Base-by-base conservation (phyloP, 2,797 vertebrate species). In the Hephaestus fuliginosus region DNA sequence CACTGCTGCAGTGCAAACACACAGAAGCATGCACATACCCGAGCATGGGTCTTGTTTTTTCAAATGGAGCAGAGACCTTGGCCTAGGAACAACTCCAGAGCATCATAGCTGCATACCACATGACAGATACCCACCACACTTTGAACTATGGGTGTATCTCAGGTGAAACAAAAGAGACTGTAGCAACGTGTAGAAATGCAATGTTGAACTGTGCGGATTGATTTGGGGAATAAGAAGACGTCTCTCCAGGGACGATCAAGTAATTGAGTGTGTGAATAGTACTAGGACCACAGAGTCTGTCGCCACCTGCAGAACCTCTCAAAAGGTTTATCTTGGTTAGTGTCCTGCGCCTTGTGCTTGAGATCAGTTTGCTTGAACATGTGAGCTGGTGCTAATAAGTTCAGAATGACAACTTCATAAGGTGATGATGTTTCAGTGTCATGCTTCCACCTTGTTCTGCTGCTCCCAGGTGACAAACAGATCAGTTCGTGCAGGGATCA, bases 1-100 rank as follows among this genome's bases (percentile, higher is more conserved):
- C 2, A 1, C 49, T 6, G 11, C n/a, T 30, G 51, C 52, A 66
- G 22, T 43, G 70, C n/a, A 76, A 76, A 58, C 57, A 56, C 41
- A 61, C 25, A 43, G 13, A 64, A 44, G 52, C 55, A 56, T 1
- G n/a, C n/a, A 75, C 2, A 20, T 66, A 28, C 22, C 22, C 48
- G 5, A 52, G 48, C 48, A 74, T 48, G 30, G 52, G 51, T 14
- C 39, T 73, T 63, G 36, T 77, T 36, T 56, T 62, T 33, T 41
- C 62, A 5, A 65, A 70, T 61, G 8, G 12, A 53, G 61, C n/a
- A n/a, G 25, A 76, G 69, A 80, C 73, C 43, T 55, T 60, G 58
- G 33, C 44, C 63, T 25, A 3, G 63, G 49, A 30, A 56, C 18
- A 48, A 63, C 44, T 17, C 33, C 33, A n/a, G 9, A 28, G 44